phyloP scores from a whole-genome alignment of 2,797 vertebrate species.

The Aphelocoma californica region DNA sequence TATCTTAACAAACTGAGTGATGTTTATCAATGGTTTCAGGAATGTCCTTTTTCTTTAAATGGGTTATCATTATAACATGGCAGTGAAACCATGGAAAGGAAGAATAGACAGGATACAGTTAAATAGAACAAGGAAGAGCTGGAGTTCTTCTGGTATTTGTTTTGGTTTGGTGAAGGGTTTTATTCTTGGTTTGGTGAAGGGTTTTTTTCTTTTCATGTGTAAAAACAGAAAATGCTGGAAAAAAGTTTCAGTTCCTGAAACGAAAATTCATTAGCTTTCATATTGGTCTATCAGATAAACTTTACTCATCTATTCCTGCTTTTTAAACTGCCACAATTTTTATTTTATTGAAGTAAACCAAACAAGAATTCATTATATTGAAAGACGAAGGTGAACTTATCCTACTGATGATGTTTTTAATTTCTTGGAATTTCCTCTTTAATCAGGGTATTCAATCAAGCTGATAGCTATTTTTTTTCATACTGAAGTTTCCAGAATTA shows the following conservation, averaged over 20 bases:
- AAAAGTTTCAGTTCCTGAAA: background rate
- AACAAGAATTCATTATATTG: background rate
- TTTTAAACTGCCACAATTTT: background rate
- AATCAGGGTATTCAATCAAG: background rate
- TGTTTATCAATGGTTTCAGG: background rate
- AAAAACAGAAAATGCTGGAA: background rate
- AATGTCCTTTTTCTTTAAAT: background rate
- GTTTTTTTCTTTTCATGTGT: background rate
- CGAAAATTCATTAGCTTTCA: background rate
- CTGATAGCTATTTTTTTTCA: background rate
- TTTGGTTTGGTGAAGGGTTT: background rate
- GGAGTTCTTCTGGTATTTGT: accelerated
- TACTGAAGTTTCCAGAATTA: background rate
- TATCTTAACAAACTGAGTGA: background rate
- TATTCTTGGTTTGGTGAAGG: background rate
- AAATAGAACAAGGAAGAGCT: background rate
- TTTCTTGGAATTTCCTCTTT: background rate
- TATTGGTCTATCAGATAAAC: background rate
- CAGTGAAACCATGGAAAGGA: background rate
- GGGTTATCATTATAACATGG: background rate
- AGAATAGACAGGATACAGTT: background rate
- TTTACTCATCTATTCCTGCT: background rate
- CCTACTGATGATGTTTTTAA: background rate
- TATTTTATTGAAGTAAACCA: background rate
- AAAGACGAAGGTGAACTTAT: background rate